Conservation (phyloP, 2,797 vertebrate species). For the Oreochromis mossambicus region DNA sequence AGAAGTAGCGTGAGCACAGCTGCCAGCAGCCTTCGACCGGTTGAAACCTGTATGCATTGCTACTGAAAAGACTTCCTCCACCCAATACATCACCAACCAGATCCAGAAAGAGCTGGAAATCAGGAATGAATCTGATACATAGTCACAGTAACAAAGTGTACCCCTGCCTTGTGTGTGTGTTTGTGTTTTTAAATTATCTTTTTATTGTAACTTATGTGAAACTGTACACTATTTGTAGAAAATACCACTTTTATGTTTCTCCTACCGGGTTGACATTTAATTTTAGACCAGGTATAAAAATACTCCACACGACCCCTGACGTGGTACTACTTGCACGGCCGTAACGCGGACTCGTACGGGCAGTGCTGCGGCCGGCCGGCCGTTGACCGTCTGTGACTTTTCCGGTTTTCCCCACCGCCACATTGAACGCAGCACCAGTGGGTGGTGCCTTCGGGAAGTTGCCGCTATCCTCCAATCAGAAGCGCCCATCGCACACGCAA, state of each 20-base stretch:
- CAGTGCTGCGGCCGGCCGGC: not conserved
- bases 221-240: not conserved
- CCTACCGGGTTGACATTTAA: not conserved
- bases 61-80: slow-evolving; percentile 62
- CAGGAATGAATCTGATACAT: slow-evolving; percentile 3
- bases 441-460: slow-evolving; percentile 44
- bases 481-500: slow-evolving; percentile 18
- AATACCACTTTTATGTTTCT: not conserved
- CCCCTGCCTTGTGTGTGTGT: not conserved
- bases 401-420: not conserved
- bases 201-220: not conserved
- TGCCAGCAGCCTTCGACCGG: slow-evolving; percentile 67
- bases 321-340: not conserved
- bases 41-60: slow-evolving; percentile 70
- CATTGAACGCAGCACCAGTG: slow-evolving; percentile 27
- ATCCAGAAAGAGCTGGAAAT: slow-evolving; percentile 56
- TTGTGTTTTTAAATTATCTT: not conserved
- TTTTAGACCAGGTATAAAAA: not conserved
- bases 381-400: not conserved
- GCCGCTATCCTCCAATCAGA: slow-evolving; percentile 60
- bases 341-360: not conserved
- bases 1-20: slow-evolving; percentile 41
- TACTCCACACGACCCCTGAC: not conserved
- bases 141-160: not conserved
- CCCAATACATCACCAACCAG: slow-evolving; percentile 49